phyloP scores from a whole-genome alignment of 2,797 vertebrate genomes.

The Paedocypris micromegethes region DNA sequence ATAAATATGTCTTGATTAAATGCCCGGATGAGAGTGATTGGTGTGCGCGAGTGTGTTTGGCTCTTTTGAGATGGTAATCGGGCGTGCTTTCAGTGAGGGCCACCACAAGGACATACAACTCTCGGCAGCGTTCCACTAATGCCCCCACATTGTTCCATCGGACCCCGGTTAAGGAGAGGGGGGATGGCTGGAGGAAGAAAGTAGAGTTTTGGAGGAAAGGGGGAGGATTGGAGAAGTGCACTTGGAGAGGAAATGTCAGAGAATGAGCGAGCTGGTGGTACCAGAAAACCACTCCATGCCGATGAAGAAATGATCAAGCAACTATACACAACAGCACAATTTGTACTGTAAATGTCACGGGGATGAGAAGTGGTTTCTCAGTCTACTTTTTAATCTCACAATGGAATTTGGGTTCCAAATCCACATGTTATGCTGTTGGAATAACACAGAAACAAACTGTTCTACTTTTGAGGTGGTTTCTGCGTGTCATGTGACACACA shows the following conservation, averaged over 20 bases:
- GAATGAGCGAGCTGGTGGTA: background rate
- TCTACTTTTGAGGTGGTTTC: background rate
- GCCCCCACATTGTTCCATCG: slow-evolving; percentile 44
- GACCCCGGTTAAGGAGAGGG: slow-evolving; percentile 28
- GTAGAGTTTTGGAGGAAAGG: slow-evolving; percentile 16
- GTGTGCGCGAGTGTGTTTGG: slow-evolving; percentile 28
- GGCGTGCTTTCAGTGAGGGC: slow-evolving; percentile 42
- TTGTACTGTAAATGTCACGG: too few relatives aligned
- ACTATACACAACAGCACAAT: background rate
- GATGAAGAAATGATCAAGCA: slow-evolving; percentile 11
- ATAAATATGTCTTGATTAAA: slow-evolving; percentile 7
- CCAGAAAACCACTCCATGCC: background rate
- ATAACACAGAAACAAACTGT: background rate
- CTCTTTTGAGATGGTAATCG: slow-evolving; percentile 50
- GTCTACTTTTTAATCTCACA: too few relatives aligned
- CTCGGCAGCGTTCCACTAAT: slow-evolving; percentile 37
- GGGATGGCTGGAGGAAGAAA: slow-evolving; percentile 16
- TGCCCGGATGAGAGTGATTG: slow-evolving; percentile 7
- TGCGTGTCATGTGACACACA: slow-evolving; percentile 5
- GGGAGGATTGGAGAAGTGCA: slow-evolving; percentile 21
- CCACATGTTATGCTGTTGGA: background rate
- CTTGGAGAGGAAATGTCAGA: slow-evolving; percentile 29
- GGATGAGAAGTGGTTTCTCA: too few relatives aligned
- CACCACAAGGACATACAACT: slow-evolving; percentile 39
- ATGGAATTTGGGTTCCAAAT: too few relatives aligned